Conservation (phyloP, 2,113 vertebrate genomes). For the Caretta caretta region DNA sequence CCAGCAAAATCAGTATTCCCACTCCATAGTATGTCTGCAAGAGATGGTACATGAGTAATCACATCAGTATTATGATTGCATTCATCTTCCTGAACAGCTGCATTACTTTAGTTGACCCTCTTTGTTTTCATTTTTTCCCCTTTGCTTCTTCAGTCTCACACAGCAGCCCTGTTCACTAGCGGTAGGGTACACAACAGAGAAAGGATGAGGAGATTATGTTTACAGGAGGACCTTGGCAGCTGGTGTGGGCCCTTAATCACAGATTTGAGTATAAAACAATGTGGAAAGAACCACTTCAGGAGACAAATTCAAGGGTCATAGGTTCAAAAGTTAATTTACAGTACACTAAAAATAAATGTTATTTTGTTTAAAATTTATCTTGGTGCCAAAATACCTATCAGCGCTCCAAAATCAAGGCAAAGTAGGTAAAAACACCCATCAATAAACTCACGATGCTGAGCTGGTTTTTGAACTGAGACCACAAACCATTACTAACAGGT, state of each 20-base stretch:
- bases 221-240: neutral
- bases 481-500: neutral
- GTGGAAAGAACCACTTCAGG: neutral
- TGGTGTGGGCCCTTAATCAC: neutral
- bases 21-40: neutral
- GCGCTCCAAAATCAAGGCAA: neutral
- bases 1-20: neutral
- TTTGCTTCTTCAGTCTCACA: neutral
- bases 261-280: neutral
- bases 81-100: neutral
- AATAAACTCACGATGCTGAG: neutral
- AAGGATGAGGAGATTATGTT: neutral
- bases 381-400: constrained; percentile 3
- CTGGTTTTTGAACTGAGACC: neutral
- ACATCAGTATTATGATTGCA: neutral
- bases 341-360: neutral
- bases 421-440: neutral
- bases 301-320: constrained; percentile 7
- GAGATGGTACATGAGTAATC: neutral
- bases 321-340: neutral
- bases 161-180: neutral
- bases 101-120: neutral
- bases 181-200: neutral
- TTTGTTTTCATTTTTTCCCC: neutral
- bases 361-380: neutral